Base-by-base conservation (phyloP, 2,113 vertebrate genomes). In the Beaufortia kweichowensis region DNA sequence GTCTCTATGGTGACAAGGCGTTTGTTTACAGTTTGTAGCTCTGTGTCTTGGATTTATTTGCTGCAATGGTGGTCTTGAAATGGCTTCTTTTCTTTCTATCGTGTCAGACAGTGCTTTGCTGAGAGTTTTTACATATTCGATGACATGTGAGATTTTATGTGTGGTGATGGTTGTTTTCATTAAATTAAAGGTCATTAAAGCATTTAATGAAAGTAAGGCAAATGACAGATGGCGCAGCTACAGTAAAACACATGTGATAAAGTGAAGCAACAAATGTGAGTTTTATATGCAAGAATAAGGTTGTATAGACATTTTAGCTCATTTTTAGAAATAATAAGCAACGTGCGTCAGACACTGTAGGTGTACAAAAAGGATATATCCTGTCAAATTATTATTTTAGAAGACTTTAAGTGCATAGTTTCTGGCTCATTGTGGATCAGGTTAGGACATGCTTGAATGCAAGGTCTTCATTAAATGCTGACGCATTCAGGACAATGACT, bases 1-100 rank as follows among this genome's bases (percentile, higher is more conserved):
- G 87, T 91, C 85, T 83, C 88, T 80, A 77, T 81, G 84, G 89
- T 26, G 83, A 91, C 86, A 53, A 23, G 29, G 17, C 75, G 64
- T 78, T 86, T 89, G 87, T 90, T 92, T 88, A 86, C 85, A 61
- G 77, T 60, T 73, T 63, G 11, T 12, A 83, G 26, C 53, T 48
- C 15, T 79, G 65, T 78, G 74, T 56, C 60, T 67, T 67, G 46
- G 76, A 59, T 79, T 56, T 46, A 67, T 77, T 2, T 61, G 50
- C 60, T 67, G 78, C 59, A 41, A 50, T 80, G 76, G 39, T 69
- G 28, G 26, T 69, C 76, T 50, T 65, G 59, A 70, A 74, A 84
- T 85, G 43, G 29, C 55, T 74, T 48, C 41, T 56, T 46, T 63
- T 41, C 12, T 63, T 60, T 10, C 2, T 56, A 19, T n/a, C 8